These are phyloP conservation scores for Dromococcyx pavoninus DNA, from an alignment of 2,797 vertebrate species.

Conservation along the genomic window DNA sequence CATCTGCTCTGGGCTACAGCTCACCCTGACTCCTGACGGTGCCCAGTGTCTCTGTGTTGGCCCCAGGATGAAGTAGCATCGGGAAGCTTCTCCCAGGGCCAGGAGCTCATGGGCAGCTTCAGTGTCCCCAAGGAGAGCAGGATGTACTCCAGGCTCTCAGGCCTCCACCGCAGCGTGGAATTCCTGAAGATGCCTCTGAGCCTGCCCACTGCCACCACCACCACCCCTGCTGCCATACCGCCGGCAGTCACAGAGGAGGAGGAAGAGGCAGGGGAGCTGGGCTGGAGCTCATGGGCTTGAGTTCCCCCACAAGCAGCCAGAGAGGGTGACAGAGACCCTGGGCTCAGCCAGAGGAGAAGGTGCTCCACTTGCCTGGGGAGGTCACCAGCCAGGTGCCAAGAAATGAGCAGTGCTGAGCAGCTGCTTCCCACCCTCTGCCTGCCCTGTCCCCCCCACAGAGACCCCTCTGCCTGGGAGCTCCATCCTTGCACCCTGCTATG, in stretches of 20 bases:
- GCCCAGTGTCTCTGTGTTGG: background rate
- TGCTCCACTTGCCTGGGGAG: background rate
- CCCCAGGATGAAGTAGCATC: background rate
- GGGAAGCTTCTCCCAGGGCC: slow-evolving; percentile 84
- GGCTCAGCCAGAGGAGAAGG: background rate
- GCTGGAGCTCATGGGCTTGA: slow-evolving; percentile 75
- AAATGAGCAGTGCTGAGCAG: background rate
- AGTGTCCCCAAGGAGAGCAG: slow-evolving; percentile 77
- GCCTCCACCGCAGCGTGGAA: slow-evolving; percentile 94
- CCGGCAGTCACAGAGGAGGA: slow-evolving; percentile 74
- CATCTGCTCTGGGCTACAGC: background rate
- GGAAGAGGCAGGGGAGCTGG: slow-evolving; percentile 78
- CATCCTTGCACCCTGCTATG: background rate
- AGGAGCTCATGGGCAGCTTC: slow-evolving; percentile 82
- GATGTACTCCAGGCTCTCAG: slow-evolving; percentile 88
- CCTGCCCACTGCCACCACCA: slow-evolving; percentile 77
- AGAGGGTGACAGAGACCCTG: background rate
- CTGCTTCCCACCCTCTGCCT: background rate
- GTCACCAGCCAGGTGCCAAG: rapidly evolving
- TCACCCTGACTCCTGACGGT: background rate
- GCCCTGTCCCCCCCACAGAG: rapidly evolving
- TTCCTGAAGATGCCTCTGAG: slow-evolving; percentile 92
- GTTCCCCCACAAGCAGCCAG: background rate
- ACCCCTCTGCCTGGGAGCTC: background rate
- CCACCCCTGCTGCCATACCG: slow-evolving; percentile 46